Evolutionary conservation across 2,797 vertebrate species (phyloP), one percentile per base, ranked within the genome.

Genomic region (Scyliorhinus canicula): DNA sequence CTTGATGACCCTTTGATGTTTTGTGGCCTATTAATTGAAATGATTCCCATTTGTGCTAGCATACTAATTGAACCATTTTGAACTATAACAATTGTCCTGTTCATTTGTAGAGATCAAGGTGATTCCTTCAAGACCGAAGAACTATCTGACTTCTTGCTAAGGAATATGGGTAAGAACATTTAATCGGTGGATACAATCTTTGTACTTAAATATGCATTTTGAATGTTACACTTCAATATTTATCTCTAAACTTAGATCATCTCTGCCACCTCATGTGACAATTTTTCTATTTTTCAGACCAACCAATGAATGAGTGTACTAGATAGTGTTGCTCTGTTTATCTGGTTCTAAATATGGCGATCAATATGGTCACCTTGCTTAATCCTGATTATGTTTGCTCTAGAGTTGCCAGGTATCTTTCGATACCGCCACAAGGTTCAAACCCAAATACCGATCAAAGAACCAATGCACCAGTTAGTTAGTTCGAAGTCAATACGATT

Each of bases 121-220:
- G 97, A 96, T 28, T 96, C 95, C 0, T 26, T 98, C 52, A 97
- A 98, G 95, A 97, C 97, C 0, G 98, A 98, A 26, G 98, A 99
- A 60, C 97, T 99, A 96, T 97, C 96, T 95, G 96, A 95, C 95
- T 99, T 98, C 97, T 97, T 99, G 4, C 96, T 99, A 95, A 97
- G 97, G 95, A 98, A 98, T 95, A 96, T 98, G 95, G 98, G 99
- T 99, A 96, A 97, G 97, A 93, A 1, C 26, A 93, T 65, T 19
- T 12, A 4, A 65, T 65, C 40, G 2, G n/a, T 65, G n/a, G 24
- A 44, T 63, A 44, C n/a, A 11, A 24, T 44, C 21, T 91, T 65
- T 9, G 24, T 7, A 44, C 21, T 82, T 82, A n/a, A 82, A 6
- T 9, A 24, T 24, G 6, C 19, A 82, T 14, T 47, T 82, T 82